A percentile compares a stretch with the other conserved stretches of the same genome.
These are phyloP conservation scores for Indicator indicator DNA, from an alignment of 2,113 vertebrate species.

Conservation along the genomic window DNA sequence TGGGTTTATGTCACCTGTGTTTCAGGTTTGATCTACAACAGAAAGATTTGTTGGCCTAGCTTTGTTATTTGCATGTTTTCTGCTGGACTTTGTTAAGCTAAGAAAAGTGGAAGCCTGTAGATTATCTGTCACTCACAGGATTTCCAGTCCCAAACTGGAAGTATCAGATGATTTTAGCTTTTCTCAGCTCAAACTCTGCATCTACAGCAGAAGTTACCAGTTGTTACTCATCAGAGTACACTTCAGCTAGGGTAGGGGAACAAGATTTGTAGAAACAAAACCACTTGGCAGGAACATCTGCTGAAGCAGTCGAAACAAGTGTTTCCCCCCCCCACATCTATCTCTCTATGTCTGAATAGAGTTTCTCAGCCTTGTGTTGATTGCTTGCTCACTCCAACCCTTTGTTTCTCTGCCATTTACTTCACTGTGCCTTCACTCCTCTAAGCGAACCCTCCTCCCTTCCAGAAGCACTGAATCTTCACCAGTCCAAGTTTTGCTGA, in stretches of 20 bases:
- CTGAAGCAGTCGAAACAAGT: background rate
- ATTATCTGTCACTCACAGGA: background rate
- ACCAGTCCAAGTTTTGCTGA: background rate
- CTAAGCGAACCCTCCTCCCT: background rate
- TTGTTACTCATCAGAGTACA: background rate
- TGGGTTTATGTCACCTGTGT: background rate
- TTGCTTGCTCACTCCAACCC: background rate
- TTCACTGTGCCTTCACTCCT: background rate
- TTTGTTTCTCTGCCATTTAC: background rate
- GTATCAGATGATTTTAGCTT: background rate
- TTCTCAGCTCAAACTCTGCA: background rate
- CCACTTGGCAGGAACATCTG: constrained; percentile 54
- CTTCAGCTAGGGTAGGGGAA: accelerated
- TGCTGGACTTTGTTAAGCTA: background rate
- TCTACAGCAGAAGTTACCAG: background rate
- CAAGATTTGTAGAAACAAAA: constrained; percentile 11
- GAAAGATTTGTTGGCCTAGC: background rate
- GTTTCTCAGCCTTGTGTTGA: background rate
- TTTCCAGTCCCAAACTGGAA: background rate
- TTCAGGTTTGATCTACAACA: background rate
- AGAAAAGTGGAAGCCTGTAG: background rate
- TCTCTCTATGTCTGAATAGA: background rate
- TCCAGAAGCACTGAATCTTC: background rate
- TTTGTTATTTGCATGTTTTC: background rate
- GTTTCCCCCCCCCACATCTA: background rate